These are phyloP conservation scores for Anguilla obscura DNA, from an alignment of 2,797 vertebrate genomes.

Conservation along the genomic window DNA sequence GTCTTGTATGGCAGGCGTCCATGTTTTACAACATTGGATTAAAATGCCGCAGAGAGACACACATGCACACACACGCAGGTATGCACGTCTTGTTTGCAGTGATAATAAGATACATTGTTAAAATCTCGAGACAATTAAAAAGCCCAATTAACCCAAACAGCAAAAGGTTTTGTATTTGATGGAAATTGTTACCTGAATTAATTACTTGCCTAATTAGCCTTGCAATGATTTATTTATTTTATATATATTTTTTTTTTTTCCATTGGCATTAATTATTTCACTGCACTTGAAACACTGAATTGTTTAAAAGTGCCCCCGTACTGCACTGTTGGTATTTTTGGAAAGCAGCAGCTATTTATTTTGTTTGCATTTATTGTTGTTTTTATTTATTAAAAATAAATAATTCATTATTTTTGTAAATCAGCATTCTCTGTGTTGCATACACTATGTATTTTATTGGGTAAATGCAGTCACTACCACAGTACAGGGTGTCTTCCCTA, in stretches of 20 bases:
- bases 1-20: background rate
- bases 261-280: background rate
- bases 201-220: background rate
- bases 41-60: background rate
- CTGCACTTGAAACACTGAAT: background rate
- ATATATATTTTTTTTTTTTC: background rate
- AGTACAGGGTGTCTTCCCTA: background rate
- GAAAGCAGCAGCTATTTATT: background rate
- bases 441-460: background rate
- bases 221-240: background rate
- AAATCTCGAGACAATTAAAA: conserved; percentile 1
- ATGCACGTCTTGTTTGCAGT: background rate
- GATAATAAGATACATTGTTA: background rate
- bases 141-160: conserved; percentile 14
- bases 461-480: background rate
- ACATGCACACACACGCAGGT: background rate
- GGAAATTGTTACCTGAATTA: conserved; percentile 4
- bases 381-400: background rate
- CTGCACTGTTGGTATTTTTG: background rate
- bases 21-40: conserved; percentile 9
- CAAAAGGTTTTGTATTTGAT: background rate
- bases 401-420: too few relatives aligned
- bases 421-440: background rate
- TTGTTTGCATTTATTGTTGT: background rate
- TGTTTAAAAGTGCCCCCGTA: too few relatives aligned